These are phyloP conservation scores for Montifringilla adamsi DNA, from an alignment of 2,113 vertebrate genomes.

Conservation along the genomic window DNA sequence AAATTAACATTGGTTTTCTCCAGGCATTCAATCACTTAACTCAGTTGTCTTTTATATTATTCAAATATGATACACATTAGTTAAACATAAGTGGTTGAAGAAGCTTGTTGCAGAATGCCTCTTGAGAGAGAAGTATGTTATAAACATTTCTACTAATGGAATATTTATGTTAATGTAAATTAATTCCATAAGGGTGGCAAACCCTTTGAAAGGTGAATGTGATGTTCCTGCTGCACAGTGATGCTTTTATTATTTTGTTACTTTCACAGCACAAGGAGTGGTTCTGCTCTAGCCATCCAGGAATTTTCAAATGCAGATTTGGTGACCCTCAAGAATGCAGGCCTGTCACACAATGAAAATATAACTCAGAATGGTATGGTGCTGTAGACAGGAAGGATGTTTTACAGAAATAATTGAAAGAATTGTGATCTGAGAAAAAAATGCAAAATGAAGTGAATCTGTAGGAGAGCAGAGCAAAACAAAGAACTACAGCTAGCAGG, in stretches of 20 bases:
- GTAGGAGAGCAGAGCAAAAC: neutral
- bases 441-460: neutral
- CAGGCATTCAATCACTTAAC: constrained; percentile 68
- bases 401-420: neutral
- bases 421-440: neutral
- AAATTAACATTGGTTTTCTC: constrained; percentile 60
- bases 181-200: constrained; percentile 26
- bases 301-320: neutral
- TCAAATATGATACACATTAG: constrained; percentile 68
- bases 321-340: neutral
- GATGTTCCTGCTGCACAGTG: neutral
- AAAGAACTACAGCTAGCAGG: neutral
- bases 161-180: constrained; percentile 67
- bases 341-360: neutral
- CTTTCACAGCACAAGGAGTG: neutral
- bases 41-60: constrained; percentile 70
- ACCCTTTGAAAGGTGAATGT: constrained; percentile 35
- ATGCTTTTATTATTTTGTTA: neutral
- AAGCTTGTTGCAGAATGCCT: constrained; percentile 64
- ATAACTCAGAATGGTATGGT: neutral
- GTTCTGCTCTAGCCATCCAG: neutral
- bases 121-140: constrained; percentile 59
- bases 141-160: constrained; percentile 63
- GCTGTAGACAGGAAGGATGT: neutral
- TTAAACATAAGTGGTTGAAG: constrained; percentile 68